These are phyloP conservation scores for Phthorimaea operculella DNA, from an alignment of 1,140 invertebrate species.

Conservation along the genomic window DNA sequence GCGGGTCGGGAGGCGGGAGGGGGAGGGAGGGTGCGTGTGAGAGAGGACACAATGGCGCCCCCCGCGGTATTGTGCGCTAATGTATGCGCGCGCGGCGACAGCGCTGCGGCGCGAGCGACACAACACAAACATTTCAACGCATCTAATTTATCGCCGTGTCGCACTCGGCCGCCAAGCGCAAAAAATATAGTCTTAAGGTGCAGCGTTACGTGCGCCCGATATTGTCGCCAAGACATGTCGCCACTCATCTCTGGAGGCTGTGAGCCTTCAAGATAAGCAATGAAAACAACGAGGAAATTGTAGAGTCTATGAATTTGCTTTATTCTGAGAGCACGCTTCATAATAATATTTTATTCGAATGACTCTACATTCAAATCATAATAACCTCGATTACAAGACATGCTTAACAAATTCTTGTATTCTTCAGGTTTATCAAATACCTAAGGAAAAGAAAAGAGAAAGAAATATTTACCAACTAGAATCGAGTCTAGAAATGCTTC, in stretches of 20 bases:
- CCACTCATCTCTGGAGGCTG: conserved; percentile 14
- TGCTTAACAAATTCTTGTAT: no score
- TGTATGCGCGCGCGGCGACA: conserved; percentile 53
- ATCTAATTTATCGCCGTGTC: conserved; percentile 64
- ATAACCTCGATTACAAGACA: no score
- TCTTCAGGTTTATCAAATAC: no score
- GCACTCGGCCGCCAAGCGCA: conserved; percentile 41
- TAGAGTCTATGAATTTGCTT: no score
- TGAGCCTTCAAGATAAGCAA: background rate
- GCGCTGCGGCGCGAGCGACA: conserved; percentile 46
- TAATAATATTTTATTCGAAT: no score
- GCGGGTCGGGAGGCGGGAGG: conserved; percentile 13
- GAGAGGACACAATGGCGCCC: conserved; percentile 57
- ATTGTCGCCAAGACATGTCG: conserved; percentile 12
- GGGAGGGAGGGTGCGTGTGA: conserved; percentile 25
- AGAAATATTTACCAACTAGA: no score
- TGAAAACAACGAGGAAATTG: no score
- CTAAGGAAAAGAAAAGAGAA: no score
- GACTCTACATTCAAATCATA: no score
- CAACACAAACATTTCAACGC: conserved; percentile 67
- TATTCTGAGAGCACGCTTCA: no score
- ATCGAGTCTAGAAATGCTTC: no score
- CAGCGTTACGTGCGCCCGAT: conserved; percentile 14
- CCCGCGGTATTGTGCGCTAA: conserved; percentile 60
- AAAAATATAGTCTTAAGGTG: conserved; percentile 59